Percentiles rank a stretch among this genome's conserved stretches.
These are phyloP conservation scores for Tylochromis polylepis DNA, from an alignment of 2,113 vertebrate genomes.

Conservation along the genomic window DNA sequence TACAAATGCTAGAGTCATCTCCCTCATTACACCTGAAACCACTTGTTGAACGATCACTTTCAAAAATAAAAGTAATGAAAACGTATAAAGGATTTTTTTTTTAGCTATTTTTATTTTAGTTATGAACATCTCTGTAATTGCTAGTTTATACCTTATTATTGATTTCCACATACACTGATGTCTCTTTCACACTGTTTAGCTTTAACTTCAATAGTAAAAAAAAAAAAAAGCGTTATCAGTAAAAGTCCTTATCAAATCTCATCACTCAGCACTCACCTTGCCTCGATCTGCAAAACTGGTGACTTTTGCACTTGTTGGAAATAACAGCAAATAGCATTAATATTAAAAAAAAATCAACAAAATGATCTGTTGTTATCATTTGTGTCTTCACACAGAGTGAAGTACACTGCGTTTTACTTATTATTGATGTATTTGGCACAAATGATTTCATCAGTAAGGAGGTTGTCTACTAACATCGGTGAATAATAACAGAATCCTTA, in stretches of 20 bases:
- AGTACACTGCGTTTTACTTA: background rate
- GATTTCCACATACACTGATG: background rate
- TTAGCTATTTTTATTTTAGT: background rate
- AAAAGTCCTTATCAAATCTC: background rate
- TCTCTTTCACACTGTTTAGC: background rate
- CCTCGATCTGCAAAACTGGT: background rate
- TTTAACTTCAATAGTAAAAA: background rate
- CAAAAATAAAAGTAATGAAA: background rate
- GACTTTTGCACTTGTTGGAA: too few relatives aligned
- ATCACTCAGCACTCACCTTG: rapidly evolving
- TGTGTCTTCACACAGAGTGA: background rate
- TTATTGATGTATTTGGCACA: background rate
- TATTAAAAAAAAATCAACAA: background rate
- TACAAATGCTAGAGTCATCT: background rate
- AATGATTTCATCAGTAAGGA: background rate
- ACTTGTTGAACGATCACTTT: background rate
- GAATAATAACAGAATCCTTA: background rate
- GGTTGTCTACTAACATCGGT: rapidly evolving
- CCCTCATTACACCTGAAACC: background rate
- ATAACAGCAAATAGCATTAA: background rate
- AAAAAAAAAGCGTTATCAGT: background rate
- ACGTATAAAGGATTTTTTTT: background rate
- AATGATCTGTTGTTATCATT: background rate
- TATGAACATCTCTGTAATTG: background rate
- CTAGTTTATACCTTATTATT: background rate